phyloP scores from a whole-genome alignment of 2,113 vertebrate genomes.

The Micronycteris hirsuta region DNA sequence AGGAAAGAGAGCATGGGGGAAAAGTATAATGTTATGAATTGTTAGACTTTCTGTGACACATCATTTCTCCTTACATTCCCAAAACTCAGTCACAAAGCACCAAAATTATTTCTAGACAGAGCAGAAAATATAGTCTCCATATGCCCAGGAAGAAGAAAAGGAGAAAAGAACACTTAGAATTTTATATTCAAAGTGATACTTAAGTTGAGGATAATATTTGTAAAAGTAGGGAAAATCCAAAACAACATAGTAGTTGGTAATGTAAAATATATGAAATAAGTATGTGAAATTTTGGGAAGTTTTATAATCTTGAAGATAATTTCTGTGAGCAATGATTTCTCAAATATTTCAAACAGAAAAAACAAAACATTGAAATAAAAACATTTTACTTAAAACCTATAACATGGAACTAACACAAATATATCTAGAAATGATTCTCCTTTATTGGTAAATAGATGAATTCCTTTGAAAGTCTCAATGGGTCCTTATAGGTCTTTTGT shows the following conservation, averaged over 20 bases:
- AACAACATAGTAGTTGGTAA: not conserved
- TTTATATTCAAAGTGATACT: not conserved
- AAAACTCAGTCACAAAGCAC: not conserved
- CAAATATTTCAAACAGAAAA: not conserved
- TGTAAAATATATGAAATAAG: not conserved
- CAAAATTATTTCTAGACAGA: not conserved
- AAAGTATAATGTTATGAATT: not conserved
- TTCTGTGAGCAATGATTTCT: not conserved
- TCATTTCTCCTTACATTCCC: not conserved
- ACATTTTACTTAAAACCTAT: not conserved
- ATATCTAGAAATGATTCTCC: not conserved
- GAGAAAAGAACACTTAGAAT: not conserved
- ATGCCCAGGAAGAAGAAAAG: not conserved
- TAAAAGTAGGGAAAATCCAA: not conserved
- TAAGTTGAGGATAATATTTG: not conserved
- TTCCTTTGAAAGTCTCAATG: not conserved
- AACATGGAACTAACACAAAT: not conserved
- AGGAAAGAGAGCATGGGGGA: not conserved
- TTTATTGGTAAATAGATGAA: not conserved
- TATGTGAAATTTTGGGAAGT: not conserved
- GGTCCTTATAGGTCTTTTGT: not conserved
- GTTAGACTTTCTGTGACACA: not conserved
- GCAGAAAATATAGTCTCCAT: not conserved
- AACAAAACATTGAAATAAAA: not conserved
- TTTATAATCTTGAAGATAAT: not conserved